phyloP scores from a whole-genome alignment of 2,113 vertebrate species.

The Cynocephalus volans region DNA sequence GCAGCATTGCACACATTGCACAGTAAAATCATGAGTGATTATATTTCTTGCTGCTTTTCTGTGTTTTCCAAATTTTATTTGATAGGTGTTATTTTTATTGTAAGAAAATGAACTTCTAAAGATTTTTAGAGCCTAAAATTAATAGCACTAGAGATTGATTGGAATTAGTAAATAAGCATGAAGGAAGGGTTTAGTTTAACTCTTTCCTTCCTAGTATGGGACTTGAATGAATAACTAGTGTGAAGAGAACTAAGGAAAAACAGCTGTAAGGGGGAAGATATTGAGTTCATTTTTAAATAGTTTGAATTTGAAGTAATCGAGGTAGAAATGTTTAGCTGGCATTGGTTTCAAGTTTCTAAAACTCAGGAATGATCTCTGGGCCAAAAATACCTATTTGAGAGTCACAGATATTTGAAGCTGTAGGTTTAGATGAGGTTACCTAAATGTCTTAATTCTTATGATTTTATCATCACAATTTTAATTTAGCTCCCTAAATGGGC shows the following conservation, averaged over 20 bases:
- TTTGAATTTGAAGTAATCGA: not conserved
- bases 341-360: slow-evolving; percentile 14
- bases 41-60: not conserved
- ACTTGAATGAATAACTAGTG: not conserved
- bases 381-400: not conserved
- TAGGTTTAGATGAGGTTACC: not conserved
- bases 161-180: not conserved
- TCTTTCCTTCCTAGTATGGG: not conserved
- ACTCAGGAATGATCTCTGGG: not conserved
- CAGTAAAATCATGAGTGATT: not conserved
- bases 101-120: not conserved
- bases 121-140: not conserved
- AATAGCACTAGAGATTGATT: not conserved
- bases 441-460: not conserved
- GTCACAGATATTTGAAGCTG: not conserved
- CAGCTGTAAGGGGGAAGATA: not conserved
- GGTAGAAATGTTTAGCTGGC: not conserved
- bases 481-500: not conserved
- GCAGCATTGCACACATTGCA: not conserved
- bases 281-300: not conserved
- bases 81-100: not conserved
- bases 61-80: not conserved
- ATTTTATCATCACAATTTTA: not conserved
- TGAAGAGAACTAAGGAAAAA: not conserved
- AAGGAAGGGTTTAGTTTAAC: not conserved